phyloP scores from a whole-genome alignment of 2,113 vertebrate genomes.

The Mohoua ochrocephala region DNA sequence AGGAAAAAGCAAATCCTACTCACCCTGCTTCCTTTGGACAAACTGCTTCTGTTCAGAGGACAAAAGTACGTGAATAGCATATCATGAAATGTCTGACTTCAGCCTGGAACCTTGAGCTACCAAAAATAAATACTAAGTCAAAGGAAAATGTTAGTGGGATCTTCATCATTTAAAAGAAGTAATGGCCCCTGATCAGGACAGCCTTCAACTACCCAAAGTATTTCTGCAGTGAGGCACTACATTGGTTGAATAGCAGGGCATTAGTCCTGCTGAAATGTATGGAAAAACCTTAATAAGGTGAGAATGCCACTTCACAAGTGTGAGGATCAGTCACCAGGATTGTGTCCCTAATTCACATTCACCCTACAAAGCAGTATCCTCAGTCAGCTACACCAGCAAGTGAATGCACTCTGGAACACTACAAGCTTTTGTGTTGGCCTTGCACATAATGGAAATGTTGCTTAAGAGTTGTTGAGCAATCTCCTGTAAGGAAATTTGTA shows the following conservation, averaged over 20 bases:
- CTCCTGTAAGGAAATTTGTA: slow-evolving; percentile 37
- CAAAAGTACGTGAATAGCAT: neutral
- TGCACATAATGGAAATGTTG: slow-evolving; percentile 28
- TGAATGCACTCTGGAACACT: neutral
- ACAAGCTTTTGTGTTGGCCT: slow-evolving; percentile 24
- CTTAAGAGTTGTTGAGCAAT: slow-evolving; percentile 55
- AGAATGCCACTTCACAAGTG: neutral
- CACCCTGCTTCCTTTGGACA: neutral
- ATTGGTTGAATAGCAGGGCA: neutral
- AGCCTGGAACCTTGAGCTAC: neutral
- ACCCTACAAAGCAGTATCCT: neutral
- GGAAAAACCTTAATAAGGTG: neutral
- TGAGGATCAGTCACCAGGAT: neutral
- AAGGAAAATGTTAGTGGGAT: neutral
- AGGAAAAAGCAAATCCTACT: neutral
- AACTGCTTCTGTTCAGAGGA: neutral
- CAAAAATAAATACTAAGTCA: neutral
- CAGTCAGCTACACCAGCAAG: neutral
- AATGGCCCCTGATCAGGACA: neutral
- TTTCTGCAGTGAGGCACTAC: neutral
- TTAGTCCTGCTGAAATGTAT: neutral
- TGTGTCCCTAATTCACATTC: neutral
- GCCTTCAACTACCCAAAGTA: neutral
- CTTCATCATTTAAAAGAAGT: neutral
- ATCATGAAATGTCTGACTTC: neutral